Base-by-base conservation (phyloP, 2,888 invertebrate species). In the Tenthredo mesomela region DNA sequence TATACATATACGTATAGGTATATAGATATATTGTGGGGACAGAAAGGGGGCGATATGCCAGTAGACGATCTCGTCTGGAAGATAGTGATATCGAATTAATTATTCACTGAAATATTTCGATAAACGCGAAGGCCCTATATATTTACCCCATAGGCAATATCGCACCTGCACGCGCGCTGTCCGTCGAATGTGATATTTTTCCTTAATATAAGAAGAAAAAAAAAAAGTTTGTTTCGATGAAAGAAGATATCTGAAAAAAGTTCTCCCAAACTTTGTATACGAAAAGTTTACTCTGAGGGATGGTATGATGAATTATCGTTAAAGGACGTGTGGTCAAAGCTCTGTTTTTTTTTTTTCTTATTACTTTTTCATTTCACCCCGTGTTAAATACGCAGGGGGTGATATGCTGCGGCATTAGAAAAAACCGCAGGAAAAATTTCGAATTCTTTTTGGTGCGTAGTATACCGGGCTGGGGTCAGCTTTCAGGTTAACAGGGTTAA, bases 401-500 rank as follows among this genome's bases (percentile, higher is more conserved):
- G 61, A 75, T 37, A 67, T 18, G 47, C 47, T 61, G 84, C 33
- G 78, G 80, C n/a, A 47, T 47, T 33, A 40, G 12, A 80, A 84
- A 84, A 77, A 82, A 85, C 84, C 82, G 84, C 71, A 80, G 70
- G 54, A 10, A 67, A 47, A 43, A 85, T 73, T 82, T 61, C 54
- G 71, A 86, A 78, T 85, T 80, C 82, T 84, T 84, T 84, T 84
- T 77, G 43, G 43, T 70, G 15, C 61, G 43, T 43, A 37, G 43
- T 43, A 37, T 84, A 85, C 84, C 61, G 67, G 85, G 87, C 82
- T 37, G 85, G 89, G 91, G 90, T 92, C 90, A 91, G 91, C 92
- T 91, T 91, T 91, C 91, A 90, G 86, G 89, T 85, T 92, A 92
- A 92, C 89, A 89, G 82, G 90, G 91, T 92, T 92, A 92, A 90